These are phyloP conservation scores for Drosophila ironensis DNA, from an alignment of 1,140 invertebrate genomes.

Conservation along the genomic window DNA sequence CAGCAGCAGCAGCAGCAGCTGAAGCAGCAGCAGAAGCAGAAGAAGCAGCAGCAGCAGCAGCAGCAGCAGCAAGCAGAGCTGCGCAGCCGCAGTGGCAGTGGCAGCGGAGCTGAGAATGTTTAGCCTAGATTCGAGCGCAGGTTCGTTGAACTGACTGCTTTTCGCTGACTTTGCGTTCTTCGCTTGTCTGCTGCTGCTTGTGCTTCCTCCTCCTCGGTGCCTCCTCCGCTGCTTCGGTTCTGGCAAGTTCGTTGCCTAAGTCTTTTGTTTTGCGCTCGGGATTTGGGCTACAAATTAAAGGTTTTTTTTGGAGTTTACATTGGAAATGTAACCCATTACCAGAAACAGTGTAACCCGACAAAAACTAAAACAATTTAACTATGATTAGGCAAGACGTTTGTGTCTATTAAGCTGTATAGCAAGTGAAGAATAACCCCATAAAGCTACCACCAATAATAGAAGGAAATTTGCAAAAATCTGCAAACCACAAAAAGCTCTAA, in stretches of 20 bases:
- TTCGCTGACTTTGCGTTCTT: slow-evolving; percentile 7
- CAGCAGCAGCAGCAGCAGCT: not conserved
- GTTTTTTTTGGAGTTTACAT: no score
- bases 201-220: slow-evolving; percentile 20
- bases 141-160: slow-evolving; percentile 80
- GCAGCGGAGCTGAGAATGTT: slow-evolving; percentile 74
- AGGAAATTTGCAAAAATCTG: slow-evolving; percentile 19
- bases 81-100: slow-evolving; percentile 12
- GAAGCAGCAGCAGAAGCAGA: not conserved
- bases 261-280: slow-evolving; percentile 52
- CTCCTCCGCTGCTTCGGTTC: slow-evolving; percentile 41
- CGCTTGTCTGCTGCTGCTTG: slow-evolving; percentile 8
- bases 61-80: not conserved
- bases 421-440: not conserved
- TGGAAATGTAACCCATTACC: no score
- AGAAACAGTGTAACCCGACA: no score
- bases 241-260: slow-evolving; percentile 67
- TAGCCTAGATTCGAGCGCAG: slow-evolving; percentile 82
- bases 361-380: no score
- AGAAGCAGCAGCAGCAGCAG: slow-evolving; percentile 17
- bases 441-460: slow-evolving; percentile 2
- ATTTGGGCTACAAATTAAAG: slow-evolving; percentile 14
- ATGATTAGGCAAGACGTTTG: no score
- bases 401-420: not conserved
- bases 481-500: slow-evolving; percentile 1